Percentiles rank a stretch among this genome's conserved stretches.
Evolutionary conservation across 2,888 invertebrate species (phyloP).

Genomic region (Meiosimyza platycephala): DNA sequence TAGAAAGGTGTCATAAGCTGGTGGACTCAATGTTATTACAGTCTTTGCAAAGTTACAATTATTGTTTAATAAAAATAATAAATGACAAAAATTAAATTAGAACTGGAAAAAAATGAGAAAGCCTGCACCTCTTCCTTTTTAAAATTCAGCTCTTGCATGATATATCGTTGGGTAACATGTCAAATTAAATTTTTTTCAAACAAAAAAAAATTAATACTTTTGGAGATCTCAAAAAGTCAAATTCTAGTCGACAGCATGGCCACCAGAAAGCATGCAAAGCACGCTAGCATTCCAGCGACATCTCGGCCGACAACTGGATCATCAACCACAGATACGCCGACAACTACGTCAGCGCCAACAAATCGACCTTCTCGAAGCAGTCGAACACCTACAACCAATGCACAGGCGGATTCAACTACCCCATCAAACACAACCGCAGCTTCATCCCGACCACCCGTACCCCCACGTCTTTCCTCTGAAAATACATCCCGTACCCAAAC

Average conservation of each 20-base stretch:
- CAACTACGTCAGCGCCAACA: not conserved
- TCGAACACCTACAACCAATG: not conserved
- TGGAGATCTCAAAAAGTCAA: not conserved
- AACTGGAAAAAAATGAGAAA: no score
- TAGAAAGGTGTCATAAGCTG: no score
- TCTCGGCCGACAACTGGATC: not conserved
- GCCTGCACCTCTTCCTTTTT: no score
- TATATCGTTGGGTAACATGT: no score
- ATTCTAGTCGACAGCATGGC: not conserved
- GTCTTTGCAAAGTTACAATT: no score
- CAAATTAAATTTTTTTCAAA: conserved; percentile 1
- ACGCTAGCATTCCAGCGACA: not conserved
- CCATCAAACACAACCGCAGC: not conserved
- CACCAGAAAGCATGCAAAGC: not conserved
- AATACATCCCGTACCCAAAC: not conserved
- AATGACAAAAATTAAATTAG: no score
- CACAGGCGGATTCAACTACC: not conserved
- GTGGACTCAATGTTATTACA: no score
- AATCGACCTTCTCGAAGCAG: not conserved
- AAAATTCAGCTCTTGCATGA: no score
- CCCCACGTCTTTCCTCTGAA: no score
- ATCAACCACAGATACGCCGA: not conserved
- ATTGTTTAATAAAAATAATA: no score
- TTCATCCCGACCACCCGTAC: no score
- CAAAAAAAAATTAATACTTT: not conserved